These are phyloP conservation scores for Melanotaenia nigrans DNA, from an alignment of 2,797 vertebrate species.

Conservation along the genomic window DNA sequence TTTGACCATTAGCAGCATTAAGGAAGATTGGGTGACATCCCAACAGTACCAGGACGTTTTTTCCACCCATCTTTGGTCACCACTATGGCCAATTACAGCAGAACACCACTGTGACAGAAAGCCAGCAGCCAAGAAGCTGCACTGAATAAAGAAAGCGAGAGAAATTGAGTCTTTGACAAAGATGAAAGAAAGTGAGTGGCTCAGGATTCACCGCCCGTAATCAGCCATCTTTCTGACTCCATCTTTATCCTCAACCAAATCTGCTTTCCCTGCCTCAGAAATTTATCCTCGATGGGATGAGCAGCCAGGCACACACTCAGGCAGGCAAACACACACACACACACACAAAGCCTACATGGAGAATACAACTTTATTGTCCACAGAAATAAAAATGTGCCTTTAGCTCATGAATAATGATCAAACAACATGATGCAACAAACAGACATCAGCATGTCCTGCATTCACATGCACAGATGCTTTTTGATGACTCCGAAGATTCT, in stretches of 20 bases:
- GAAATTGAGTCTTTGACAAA: slow-evolving; percentile 55
- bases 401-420: slow-evolving; percentile 46
- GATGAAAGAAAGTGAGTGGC: slow-evolving; percentile 71
- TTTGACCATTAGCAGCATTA: neutral
- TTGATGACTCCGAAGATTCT: slow-evolving; percentile 16
- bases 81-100: slow-evolving; percentile 48
- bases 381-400: slow-evolving; percentile 53
- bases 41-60: slow-evolving; percentile 12
- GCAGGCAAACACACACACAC: slow-evolving; percentile 24
- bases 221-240: slow-evolving; percentile 65
- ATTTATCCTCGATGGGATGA: slow-evolving; percentile 54
- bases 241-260: slow-evolving; percentile 75
- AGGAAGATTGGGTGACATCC: neutral
- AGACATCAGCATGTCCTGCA: slow-evolving; percentile 17
- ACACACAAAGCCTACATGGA: slow-evolving; percentile 5
- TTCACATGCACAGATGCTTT: slow-evolving; percentile 2
- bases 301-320: slow-evolving; percentile 24
- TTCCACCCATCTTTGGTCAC: slow-evolving; percentile 30
- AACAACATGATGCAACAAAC: slow-evolving; percentile 18
- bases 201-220: slow-evolving; percentile 71
- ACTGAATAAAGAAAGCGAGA: slow-evolving; percentile 54
- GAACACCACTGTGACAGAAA: slow-evolving; percentile 32
- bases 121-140: slow-evolving; percentile 40
- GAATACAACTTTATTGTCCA: slow-evolving; percentile 44
- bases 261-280: slow-evolving; percentile 61